Evolutionary conservation across 2,113 vertebrate genomes (phyloP), one percentile per base, ranked within the genome.

Genomic region (Hippolais icterina): DNA sequence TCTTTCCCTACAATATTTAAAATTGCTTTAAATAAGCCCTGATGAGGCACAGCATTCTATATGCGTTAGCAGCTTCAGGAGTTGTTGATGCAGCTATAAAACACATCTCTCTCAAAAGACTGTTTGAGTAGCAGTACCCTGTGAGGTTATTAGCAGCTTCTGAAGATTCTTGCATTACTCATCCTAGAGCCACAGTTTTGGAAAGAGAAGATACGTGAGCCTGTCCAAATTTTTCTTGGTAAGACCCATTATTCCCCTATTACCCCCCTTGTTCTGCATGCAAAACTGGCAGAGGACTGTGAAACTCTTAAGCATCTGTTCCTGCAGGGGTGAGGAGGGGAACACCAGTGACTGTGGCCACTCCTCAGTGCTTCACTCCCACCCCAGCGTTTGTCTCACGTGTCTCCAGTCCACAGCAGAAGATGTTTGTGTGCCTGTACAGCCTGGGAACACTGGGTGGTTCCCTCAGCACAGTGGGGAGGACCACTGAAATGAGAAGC

Each of bases 361-460:
- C 44, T 46, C 39, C 42, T 33, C 11, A 4, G 3, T 13, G 5
- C 25, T 53, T 33, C 47, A 4, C 15, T 60, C 54, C 5, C 6
- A 8, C 5, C 15, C 2, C 3, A 77, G 64, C 12, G 7, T 24
- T 84, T 41, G 12, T 54, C 18, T 50, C 24, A 1, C 1, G 0
- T 11, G 46, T 25, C 77, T 0, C 0, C 44, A 53, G 42, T 4
- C 18, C 35, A 10, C 54, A 52, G 42, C 44, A 59, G 3, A 24
- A 59, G 35, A 3, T 2, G 1, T 35, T 44, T 41, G 25, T 29
- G 63, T 76, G 82, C 35, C 57, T 12, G 5, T 15, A 6, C 23
- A 44, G n/a, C 42, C 65, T 39, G 47, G 61, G 50, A 50, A 2
- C n/a, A 3, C 33, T 4, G 33, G 7, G 2, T 7, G 25, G 3